Evolutionary conservation across 2,113 vertebrate genomes (phyloP).

Genomic region (Holacanthus passer): DNA sequence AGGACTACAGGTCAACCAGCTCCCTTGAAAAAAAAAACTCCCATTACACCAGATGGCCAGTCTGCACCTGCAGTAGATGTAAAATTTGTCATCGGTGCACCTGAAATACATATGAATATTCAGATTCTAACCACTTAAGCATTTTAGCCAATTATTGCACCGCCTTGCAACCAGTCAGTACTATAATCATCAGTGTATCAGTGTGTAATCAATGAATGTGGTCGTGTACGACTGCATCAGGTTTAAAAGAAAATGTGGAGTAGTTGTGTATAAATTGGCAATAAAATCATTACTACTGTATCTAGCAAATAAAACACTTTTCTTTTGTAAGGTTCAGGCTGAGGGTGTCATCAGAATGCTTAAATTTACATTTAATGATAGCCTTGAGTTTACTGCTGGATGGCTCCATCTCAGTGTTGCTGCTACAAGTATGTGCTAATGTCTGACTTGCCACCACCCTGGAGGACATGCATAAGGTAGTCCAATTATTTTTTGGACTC

Average conservation of each 20-base stretch:
- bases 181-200: background rate
- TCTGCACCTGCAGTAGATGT: background rate
- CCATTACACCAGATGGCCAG: background rate
- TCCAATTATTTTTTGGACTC: background rate
- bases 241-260: background rate
- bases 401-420: constrained; percentile 6
- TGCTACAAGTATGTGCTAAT: constrained; percentile 15
- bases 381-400: constrained; percentile 27
- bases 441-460: constrained; percentile 14
- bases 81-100: background rate
- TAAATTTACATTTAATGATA: constrained; percentile 43
- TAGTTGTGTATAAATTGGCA: background rate
- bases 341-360: constrained; percentile 19
- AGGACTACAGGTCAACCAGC: background rate
- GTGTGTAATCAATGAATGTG: background rate
- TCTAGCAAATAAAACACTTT: background rate
- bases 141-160: background rate
- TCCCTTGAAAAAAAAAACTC: background rate
- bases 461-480: constrained; percentile 22
- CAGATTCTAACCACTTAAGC: background rate
- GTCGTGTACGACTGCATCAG: background rate
- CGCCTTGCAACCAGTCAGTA: background rate
- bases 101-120: background rate
- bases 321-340: background rate
- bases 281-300: background rate